These are phyloP conservation scores for Euwallacea fornicatus DNA, from an alignment of 1,140 invertebrate genomes.

Conservation along the genomic window DNA sequence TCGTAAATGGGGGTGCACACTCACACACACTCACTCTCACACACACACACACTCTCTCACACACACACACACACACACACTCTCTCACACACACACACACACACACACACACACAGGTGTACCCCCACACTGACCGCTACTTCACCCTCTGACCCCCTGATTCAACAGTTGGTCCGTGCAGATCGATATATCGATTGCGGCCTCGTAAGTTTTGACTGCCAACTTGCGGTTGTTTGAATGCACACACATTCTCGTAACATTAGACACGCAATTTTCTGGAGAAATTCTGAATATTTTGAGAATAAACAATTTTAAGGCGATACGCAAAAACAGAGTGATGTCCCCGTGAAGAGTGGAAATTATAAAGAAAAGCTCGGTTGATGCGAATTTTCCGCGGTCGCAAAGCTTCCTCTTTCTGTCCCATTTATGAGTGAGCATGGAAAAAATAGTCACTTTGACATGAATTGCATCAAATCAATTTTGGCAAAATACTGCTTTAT, in stretches of 20 bases:
- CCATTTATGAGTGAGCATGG: no score
- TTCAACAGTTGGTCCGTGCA: constrained; percentile 25
- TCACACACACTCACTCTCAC: constrained; percentile 15
- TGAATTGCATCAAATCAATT: no score
- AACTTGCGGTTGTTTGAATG: constrained; percentile 18
- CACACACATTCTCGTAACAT: constrained; percentile 4
- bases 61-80: constrained; percentile 18
- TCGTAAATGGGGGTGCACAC: constrained; percentile 21
- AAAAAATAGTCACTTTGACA: no score
- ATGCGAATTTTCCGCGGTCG: no score
- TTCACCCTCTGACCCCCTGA: constrained; percentile 29
- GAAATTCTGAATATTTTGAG: no score
- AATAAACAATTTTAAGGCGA: no score
- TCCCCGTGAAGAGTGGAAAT: no score
- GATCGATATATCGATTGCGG: constrained; percentile 30
- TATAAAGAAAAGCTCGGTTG: no score
- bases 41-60: constrained; percentile 11
- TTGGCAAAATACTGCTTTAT: no score
- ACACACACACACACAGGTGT: constrained; percentile 22
- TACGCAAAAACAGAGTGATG: no score
- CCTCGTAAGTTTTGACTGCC: constrained; percentile 13
- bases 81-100: constrained; percentile 16
- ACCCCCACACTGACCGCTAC: constrained; percentile 26
- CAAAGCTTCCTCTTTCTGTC: no score
- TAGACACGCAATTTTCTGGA: no score